Percentiles rank a stretch among this genome's conserved stretches.
Conservation (phyloP, 2,888 invertebrate genomes). For the Ptilodon capucinus region DNA sequence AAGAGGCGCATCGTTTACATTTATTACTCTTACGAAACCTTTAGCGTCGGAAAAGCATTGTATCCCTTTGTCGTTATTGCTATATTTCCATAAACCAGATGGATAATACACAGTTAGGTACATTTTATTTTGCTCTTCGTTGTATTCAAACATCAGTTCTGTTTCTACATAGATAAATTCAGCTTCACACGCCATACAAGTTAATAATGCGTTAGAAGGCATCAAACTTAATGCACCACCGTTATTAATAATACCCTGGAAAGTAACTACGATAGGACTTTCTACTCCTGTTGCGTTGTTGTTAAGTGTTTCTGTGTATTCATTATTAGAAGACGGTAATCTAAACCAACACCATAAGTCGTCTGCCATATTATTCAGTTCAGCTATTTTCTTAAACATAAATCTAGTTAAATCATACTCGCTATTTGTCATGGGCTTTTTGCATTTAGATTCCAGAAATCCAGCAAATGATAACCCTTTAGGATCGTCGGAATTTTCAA, state of each 20-base stretch:
- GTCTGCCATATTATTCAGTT: constrained; percentile 40
- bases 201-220: constrained; percentile 36
- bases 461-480: constrained; percentile 48
- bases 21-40: constrained; percentile 71
- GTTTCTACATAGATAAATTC: constrained; percentile 53
- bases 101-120: constrained; percentile 81
- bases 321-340: constrained; percentile 11
- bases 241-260: constrained; percentile 57
- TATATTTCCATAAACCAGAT: constrained; percentile 77
- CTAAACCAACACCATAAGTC: constrained; percentile 66
- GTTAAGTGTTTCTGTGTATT: constrained; percentile 4
- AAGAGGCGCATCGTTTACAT: constrained; percentile 60
- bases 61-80: constrained; percentile 69
- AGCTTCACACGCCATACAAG: constrained; percentile 70
- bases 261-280: constrained; percentile 1
- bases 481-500: constrained; percentile 45
- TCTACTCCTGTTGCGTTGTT: constrained; percentile 6
- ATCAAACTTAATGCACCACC: constrained; percentile 50
- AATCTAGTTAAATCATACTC: constrained; percentile 48
- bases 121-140: constrained; percentile 50
- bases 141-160: constrained; percentile 61
- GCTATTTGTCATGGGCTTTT: constrained; percentile 51
- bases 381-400: constrained; percentile 61
- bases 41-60: constrained; percentile 84
- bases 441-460: constrained; percentile 50